Percentiles rank a stretch among this genome's conserved stretches.
Conservation (phyloP, 2,113 vertebrate genomes). For the Malurus elegans region DNA sequence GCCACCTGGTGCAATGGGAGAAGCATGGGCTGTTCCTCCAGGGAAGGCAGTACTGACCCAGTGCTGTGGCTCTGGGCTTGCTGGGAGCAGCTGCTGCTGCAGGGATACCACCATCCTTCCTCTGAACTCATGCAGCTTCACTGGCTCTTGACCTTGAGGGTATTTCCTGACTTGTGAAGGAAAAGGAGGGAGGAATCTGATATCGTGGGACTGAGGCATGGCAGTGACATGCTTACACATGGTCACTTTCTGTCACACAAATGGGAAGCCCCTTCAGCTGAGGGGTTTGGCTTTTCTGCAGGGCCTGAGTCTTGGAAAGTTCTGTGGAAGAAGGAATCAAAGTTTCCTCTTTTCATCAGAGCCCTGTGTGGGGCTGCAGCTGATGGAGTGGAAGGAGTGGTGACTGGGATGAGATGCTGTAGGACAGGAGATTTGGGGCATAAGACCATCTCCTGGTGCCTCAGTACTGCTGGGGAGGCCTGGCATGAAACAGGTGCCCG, state of each 20-base stretch:
- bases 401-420: not conserved
- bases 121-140: not conserved
- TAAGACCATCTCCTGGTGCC: not conserved
- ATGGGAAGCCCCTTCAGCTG: not conserved
- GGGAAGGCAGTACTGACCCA: not conserved
- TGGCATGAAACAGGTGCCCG: not conserved
- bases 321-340: not conserved
- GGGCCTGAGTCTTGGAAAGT: not conserved
- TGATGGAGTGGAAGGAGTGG: not conserved
- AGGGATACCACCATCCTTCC: not conserved
- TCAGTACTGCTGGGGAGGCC: not conserved
- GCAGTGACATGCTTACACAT: accelerated
- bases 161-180: not conserved
- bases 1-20: not conserved
- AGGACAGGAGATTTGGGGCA: not conserved
- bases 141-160: not conserved
- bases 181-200: not conserved
- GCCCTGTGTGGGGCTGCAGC: not conserved
- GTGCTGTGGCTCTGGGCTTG: not conserved
- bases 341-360: not conserved
- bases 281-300: not conserved
- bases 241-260: not conserved
- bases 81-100: not conserved
- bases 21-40: not conserved
- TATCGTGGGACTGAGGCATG: not conserved